These are phyloP conservation scores for Acleris emargana DNA, from an alignment of 2,888 invertebrate genomes.

Conservation along the genomic window DNA sequence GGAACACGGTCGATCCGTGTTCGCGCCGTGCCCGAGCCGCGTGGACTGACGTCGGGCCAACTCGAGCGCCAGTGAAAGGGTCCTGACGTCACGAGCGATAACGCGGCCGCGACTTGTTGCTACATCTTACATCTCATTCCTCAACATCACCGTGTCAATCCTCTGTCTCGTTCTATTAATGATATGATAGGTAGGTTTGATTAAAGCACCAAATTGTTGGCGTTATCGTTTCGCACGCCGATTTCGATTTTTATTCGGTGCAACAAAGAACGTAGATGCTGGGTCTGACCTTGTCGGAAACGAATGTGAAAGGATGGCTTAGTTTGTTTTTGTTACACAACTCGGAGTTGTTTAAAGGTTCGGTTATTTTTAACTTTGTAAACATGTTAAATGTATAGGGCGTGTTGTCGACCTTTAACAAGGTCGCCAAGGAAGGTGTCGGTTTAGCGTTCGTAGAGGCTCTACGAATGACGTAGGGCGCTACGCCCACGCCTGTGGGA, in stretches of 20 bases:
- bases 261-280: constrained; percentile 29
- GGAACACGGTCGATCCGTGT: constrained; percentile 70
- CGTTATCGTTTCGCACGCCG: constrained; percentile 33
- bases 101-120: constrained; percentile 76
- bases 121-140: constrained; percentile 61
- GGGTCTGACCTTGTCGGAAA: constrained; percentile 29
- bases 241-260: constrained; percentile 37
- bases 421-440: constrained; percentile 15
- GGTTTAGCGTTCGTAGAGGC: constrained; percentile 21
- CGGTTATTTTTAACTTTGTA: constrained; percentile 14
- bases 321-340: constrained; percentile 35
- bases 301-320: constrained; percentile 35
- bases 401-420: constrained; percentile 22
- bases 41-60: constrained; percentile 69
- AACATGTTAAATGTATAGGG: neutral
- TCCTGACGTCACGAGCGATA: constrained; percentile 85
- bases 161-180: constrained; percentile 62
- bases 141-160: constrained; percentile 49
- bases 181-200: constrained; percentile 53
- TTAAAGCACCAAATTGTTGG: constrained; percentile 29
- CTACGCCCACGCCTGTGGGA: constrained; percentile 32
- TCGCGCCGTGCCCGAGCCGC: constrained; percentile 81
- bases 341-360: constrained; percentile 16
- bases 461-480: constrained; percentile 29
- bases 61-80: constrained; percentile 78